Evolutionary conservation across 1,140 invertebrate species (phyloP).

Genomic region (Euschistus heros): DNA sequence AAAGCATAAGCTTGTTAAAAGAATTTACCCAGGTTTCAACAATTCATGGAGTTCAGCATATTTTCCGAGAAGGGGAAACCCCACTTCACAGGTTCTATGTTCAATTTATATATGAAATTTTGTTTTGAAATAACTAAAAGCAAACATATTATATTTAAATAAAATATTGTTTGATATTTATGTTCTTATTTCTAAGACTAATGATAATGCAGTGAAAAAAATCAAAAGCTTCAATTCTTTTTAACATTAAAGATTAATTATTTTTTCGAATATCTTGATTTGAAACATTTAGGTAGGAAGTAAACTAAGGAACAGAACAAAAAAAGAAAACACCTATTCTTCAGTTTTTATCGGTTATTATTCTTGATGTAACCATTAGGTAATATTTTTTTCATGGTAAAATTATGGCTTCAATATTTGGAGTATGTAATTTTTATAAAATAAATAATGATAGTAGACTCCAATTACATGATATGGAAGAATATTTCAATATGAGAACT

Average conservation of each 20-base stretch:
- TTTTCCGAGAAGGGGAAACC: slow-evolving; percentile 29
- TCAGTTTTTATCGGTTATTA: no score
- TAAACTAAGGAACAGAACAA: no score
- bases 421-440: no score
- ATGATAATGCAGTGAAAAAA: not conserved
- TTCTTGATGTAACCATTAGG: no score
- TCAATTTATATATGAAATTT: not conserved
- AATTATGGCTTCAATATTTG: no score
- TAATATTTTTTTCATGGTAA: no score
- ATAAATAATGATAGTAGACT: no score
- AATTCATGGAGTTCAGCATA: slow-evolving; percentile 30
- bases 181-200: not conserved
- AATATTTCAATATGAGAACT: no score
- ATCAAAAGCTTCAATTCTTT: not conserved
- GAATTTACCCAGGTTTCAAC: slow-evolving; percentile 29
- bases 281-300: no score
- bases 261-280: not conserved
- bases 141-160: not conserved
- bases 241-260: not conserved
- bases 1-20: slow-evolving; percentile 20
- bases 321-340: no score
- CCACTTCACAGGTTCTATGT: slow-evolving; percentile 28
- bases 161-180: not conserved
- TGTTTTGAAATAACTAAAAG: not conserved
- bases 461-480: no score